A percentile compares a stretch with the other conserved stretches of the same genome.
phyloP scores from a whole-genome alignment of 2,888 invertebrate genomes.

The Lycia hirtaria region DNA sequence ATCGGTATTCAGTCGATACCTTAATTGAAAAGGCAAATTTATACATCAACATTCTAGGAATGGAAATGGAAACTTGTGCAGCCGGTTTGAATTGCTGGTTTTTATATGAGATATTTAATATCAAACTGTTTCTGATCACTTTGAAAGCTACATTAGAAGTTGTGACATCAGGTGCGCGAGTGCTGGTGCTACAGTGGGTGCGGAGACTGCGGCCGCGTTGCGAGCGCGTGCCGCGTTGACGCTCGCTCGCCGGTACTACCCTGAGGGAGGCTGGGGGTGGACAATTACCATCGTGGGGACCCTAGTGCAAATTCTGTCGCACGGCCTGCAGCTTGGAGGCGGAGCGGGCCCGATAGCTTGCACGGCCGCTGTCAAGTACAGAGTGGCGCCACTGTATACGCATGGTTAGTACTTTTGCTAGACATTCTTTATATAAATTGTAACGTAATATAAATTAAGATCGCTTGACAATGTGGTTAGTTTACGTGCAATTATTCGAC shows the following conservation, averaged over 20 bases:
- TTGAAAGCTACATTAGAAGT: constrained; percentile 40
- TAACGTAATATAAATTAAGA: no score
- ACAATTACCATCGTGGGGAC: constrained; percentile 90
- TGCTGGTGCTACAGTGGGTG: constrained; percentile 76
- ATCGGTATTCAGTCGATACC: constrained; percentile 15
- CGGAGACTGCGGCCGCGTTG: constrained; percentile 77
- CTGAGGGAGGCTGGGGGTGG: constrained; percentile 96
- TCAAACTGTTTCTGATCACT: background rate
- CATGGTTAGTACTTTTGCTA: constrained; percentile 86
- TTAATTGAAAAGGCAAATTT: constrained; percentile 31
- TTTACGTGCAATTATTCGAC: no score
- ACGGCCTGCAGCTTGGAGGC: constrained; percentile 91
- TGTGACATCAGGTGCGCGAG: constrained; percentile 81
- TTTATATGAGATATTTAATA: background rate
- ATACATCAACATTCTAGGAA: constrained; percentile 16
- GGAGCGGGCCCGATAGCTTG: constrained; percentile 87
- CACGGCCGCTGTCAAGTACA: constrained; percentile 86
- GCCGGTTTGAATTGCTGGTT: constrained; percentile 29
- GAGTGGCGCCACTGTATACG: constrained; percentile 86
- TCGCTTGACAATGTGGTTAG: no score
- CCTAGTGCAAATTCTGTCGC: constrained; percentile 89
- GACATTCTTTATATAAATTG: background rate
- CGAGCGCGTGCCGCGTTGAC: constrained; percentile 87
- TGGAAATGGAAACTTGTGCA: constrained; percentile 28
- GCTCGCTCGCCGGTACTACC: constrained; percentile 91